Percentiles rank a stretch among this genome's conserved stretches.
Conservation (phyloP, 2,113 vertebrate genomes). For the Catharus fuscescens region DNA sequence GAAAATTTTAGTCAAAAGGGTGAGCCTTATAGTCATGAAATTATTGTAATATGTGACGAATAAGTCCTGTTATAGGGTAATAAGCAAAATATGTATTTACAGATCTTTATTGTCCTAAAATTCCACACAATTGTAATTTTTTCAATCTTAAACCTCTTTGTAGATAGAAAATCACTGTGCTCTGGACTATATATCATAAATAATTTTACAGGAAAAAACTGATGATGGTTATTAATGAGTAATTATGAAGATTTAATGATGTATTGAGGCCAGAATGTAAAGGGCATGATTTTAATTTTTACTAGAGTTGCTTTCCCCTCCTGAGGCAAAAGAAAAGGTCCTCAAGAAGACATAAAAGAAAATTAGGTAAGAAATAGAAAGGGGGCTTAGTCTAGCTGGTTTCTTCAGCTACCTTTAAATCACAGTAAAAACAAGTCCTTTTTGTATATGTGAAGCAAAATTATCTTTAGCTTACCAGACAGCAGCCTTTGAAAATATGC, state of each 20-base stretch:
- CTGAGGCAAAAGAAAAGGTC: background rate
- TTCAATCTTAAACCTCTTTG: background rate
- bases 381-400: background rate
- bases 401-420: background rate
- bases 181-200: background rate
- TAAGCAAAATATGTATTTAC: background rate
- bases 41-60: background rate
- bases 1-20: no score
- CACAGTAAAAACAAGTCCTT: background rate
- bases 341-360: background rate
- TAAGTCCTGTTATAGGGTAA: background rate
- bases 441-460: background rate
- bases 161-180: background rate
- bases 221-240: background rate
- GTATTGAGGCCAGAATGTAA: background rate
- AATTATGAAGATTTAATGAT: background rate
- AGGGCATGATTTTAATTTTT: background rate
- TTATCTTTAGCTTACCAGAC: background rate
- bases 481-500: background rate
- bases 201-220: background rate
- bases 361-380: background rate
- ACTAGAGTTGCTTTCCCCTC: background rate
- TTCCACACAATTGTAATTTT: background rate
- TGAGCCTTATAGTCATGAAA: no score
- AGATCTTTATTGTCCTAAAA: background rate